These are phyloP conservation scores for Schizotus pectinicornis DNA, from an alignment of 2,888 invertebrate species.

Conservation along the genomic window DNA sequence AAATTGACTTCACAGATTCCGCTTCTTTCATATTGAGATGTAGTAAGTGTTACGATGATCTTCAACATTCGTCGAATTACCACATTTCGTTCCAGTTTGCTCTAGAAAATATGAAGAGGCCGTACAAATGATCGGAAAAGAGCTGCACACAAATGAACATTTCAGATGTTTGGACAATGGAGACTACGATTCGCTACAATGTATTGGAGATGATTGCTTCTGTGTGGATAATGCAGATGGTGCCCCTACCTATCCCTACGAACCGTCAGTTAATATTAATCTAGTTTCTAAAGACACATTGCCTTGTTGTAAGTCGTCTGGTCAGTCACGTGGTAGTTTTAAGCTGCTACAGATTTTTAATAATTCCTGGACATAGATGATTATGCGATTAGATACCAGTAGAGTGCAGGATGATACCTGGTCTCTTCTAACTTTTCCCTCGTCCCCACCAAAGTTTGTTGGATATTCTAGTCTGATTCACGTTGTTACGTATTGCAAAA, in stretches of 20 bases:
- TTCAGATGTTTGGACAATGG: slow-evolving; percentile 71
- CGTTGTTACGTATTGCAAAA: no score
- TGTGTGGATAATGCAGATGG: slow-evolving; percentile 68
- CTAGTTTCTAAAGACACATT: slow-evolving; percentile 49
- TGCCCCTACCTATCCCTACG: slow-evolving; percentile 51
- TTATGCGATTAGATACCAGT: no score
- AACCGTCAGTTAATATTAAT: slow-evolving; percentile 46
- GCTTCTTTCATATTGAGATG: slow-evolving; percentile 63
- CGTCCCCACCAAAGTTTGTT: no score
- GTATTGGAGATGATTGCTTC: slow-evolving; percentile 64
- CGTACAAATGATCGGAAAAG: slow-evolving; percentile 53
- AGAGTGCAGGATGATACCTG: no score
- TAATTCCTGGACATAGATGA: no score
- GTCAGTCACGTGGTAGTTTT: no score
- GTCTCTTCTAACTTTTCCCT: no score
- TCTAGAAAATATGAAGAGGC: slow-evolving; percentile 64
- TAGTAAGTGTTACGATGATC: slow-evolving; percentile 56
- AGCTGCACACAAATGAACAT: slow-evolving; percentile 50
- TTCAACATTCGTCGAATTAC: slow-evolving; percentile 21
- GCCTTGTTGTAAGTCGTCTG: slow-evolving; percentile 58
- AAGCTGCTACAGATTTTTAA: no score
- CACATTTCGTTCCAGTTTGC: slow-evolving; percentile 60
- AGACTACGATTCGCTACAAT: slow-evolving; percentile 72
- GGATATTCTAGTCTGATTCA: no score
- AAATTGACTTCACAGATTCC: slow-evolving; percentile 60